Percentiles rank a stretch among this genome's conserved stretches.
phyloP scores from a whole-genome alignment of 2,888 invertebrate species.

The Idaea straminata region DNA sequence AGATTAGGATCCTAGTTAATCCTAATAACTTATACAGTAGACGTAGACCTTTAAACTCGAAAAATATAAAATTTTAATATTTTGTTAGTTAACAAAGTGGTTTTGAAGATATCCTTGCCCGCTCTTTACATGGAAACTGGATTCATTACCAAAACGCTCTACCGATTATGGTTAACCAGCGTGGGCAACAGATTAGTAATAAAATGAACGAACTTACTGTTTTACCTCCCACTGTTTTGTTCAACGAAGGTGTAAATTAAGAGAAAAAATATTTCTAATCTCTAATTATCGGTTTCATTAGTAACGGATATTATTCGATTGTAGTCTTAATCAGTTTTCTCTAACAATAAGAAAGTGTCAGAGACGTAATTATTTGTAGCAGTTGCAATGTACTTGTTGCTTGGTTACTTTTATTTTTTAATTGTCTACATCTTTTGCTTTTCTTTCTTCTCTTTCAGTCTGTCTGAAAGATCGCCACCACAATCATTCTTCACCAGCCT shows the following conservation, averaged over 20 bases:
- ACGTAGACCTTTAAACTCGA: conserved; percentile 7
- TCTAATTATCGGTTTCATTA: not conserved
- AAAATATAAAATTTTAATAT: conserved; percentile 8
- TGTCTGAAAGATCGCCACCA: too few species aligned
- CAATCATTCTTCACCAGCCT: too few species aligned
- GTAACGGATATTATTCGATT: not conserved
- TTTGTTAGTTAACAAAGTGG: conserved; percentile 16
- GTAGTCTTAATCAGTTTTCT: not conserved
- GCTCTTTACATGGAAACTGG: conserved; percentile 53
- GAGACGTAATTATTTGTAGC: not conserved
- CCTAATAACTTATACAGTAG: too few species aligned
- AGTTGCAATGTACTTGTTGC: not conserved
- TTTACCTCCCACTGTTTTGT: not conserved
- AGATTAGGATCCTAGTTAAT: not conserved
- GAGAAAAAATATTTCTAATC: not conserved
- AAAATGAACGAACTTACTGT: conserved; percentile 17
- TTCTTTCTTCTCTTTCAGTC: too few species aligned
- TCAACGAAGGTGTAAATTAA: conserved; percentile 18
- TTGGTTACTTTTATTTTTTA: not conserved
- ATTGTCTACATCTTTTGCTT: not conserved
- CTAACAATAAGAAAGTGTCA: not conserved
- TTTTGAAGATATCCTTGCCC: conserved; percentile 32
- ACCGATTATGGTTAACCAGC: conserved; percentile 52
- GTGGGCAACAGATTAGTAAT: conserved; percentile 55
- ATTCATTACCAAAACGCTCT: conserved; percentile 55